A percentile compares a stretch with the other conserved stretches of the same genome.
These are phyloP conservation scores for Leptinotarsa haldemani DNA, from an alignment of 2,888 invertebrate genomes.

Conservation along the genomic window DNA sequence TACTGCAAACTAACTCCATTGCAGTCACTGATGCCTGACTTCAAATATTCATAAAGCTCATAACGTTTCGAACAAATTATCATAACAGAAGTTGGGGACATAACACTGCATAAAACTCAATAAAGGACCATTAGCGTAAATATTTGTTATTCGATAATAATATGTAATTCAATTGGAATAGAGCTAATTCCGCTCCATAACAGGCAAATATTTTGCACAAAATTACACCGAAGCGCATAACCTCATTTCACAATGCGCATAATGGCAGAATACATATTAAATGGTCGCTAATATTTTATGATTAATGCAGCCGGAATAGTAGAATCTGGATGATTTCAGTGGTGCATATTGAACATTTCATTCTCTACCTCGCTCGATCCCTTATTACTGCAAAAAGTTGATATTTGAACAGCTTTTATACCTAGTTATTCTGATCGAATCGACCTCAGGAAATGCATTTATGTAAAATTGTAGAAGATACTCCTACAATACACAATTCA, in stretches of 20 bases:
- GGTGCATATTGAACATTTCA: too few species aligned
- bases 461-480: too few species aligned
- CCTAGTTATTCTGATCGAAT: too few species aligned
- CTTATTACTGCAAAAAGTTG: too few species aligned
- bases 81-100: constrained; percentile 28
- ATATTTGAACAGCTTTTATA: too few species aligned
- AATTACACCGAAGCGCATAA: constrained; percentile 30
- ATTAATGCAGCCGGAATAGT: too few species aligned
- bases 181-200: constrained; percentile 38
- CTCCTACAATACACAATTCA: too few species aligned
- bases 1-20: neutral
- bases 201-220: constrained; percentile 35
- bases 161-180: constrained; percentile 40
- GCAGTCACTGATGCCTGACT: constrained; percentile 4
- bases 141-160: constrained; percentile 41
- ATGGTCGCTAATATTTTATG: neutral
- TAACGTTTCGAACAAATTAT: constrained; percentile 16
- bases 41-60: constrained; percentile 13
- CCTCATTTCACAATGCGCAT: constrained; percentile 8
- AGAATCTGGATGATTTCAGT: too few species aligned
- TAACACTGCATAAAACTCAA: constrained; percentile 39
- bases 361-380: too few species aligned
- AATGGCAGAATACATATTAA: neutral
- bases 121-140: constrained; percentile 39
- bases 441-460: too few species aligned